These are phyloP conservation scores for Theocolax elegans DNA, from an alignment of 1,140 invertebrate genomes.

Conservation along the genomic window DNA sequence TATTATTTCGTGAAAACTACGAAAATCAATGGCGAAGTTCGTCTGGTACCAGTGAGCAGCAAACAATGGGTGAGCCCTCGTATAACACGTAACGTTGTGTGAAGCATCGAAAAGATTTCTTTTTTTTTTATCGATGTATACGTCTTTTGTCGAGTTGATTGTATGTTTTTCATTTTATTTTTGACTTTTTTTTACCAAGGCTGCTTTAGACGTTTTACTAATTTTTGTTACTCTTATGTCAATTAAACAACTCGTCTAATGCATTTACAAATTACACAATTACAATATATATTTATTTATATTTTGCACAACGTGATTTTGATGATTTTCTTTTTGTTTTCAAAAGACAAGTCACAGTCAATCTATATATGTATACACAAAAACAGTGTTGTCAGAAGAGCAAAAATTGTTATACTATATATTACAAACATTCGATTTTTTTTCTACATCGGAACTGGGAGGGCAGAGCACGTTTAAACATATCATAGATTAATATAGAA, in stretches of 20 bases:
- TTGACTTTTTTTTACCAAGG: constrained; percentile 37
- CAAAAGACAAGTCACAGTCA: neutral
- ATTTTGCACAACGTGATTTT: neutral
- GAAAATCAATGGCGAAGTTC: constrained; percentile 10
- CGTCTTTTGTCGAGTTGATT: constrained; percentile 45
- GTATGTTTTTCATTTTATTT: constrained; percentile 33
- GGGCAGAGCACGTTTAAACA: constrained; percentile 57
- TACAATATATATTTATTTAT: too few species aligned
- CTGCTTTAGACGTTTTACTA: constrained; percentile 36
- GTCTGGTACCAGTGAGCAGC: constrained; percentile 52
- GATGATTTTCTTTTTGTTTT: neutral
- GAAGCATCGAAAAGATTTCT: constrained; percentile 56
- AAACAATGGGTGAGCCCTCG: constrained; percentile 56
- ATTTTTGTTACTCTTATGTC: neutral
- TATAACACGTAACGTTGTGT: constrained; percentile 56
- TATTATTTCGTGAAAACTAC: neutral
- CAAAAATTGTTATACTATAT: constrained; percentile 12
- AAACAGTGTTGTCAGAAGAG: constrained; percentile 1
- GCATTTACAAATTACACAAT: constrained; percentile 7
- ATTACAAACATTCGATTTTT: constrained; percentile 36
- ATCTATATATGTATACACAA: too few species aligned
- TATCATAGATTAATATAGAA: constrained; percentile 12
- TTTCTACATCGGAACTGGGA: constrained; percentile 56
- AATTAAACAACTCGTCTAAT: neutral
- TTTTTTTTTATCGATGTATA: constrained; percentile 37